Evolutionary conservation across 2,113 vertebrate species (phyloP), one percentile per base, ranked within the genome.

Genomic region (Menidia beryllina): DNA sequence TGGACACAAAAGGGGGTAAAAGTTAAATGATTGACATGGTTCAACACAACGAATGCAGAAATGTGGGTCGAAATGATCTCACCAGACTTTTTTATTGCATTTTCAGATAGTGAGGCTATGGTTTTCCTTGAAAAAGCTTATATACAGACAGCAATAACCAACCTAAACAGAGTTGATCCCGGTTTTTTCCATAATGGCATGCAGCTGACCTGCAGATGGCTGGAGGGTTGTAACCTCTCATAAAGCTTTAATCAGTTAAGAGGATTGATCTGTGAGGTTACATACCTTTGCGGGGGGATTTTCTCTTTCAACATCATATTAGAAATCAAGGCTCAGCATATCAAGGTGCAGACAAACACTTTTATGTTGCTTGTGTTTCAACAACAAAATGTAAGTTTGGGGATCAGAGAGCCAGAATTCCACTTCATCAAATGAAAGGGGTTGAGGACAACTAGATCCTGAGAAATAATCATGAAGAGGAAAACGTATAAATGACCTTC

Each of bases 221-320:
- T 62, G 60, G 69, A 38, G 60, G 43, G 55, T 52, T 19, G 23
- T 27, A 86, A 58, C 65, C 72, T 76, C 68, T 73, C 64, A 51
- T 81, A 79, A 77, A 67, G 71, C 73, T 75, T 77, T 86, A 91
- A 90, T 89, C 83, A 75, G 66, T 65, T 91, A 86, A 91, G 82
- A 84, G 84, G 88, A 85, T 87, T 90, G 78, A 86, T 86, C 66
- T 69, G 75, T 65, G 56, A 75, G 83, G 75, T 77, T 74, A 82
- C 85, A 78, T 86, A 81, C 75, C 72, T 83, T 69, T 64, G 61
- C 59, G 53, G 41, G n/a, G 57, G 66, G 75, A 79, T 88, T 88
- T 88, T 71, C 71, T 79, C 74, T 85, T 87, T 79, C 85, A 77
- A 68, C 86, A 87, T 82, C 63, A 82, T 74, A 80, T 71, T 72